These are phyloP conservation scores for Tachypleus tridentatus DNA, from an alignment of 1,140 invertebrate genomes.

Conservation along the genomic window DNA sequence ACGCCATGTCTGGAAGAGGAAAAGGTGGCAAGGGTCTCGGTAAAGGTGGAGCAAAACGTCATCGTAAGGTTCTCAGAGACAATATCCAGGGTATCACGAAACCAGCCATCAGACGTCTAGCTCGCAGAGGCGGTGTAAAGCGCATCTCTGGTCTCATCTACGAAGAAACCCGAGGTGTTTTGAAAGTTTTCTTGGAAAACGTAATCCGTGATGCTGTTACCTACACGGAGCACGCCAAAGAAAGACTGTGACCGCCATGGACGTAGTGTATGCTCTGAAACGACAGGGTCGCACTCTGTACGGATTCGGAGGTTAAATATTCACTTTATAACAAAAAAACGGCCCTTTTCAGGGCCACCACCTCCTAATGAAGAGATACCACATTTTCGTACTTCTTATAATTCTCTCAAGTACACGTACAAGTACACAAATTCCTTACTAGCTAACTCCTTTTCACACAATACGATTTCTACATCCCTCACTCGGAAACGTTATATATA, in stretches of 20 bases:
- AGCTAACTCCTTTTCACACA: no score
- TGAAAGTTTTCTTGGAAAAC: conserved; percentile 71
- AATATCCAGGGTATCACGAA: conserved; percentile 63
- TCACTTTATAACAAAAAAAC: conserved; percentile 32
- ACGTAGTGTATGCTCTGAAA: conserved; percentile 73
- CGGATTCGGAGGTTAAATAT: conserved; percentile 37
- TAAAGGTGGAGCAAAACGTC: conserved; percentile 35
- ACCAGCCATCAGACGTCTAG: conserved; percentile 49
- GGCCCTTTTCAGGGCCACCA: conserved; percentile 13
- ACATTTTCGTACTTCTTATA: no score
- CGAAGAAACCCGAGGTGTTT: conserved; percentile 52
- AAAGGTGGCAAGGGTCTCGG: conserved; percentile 36
- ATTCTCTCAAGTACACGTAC: no score
- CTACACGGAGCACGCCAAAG: conserved; percentile 69
- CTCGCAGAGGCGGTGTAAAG: conserved; percentile 60
- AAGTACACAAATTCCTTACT: no score
- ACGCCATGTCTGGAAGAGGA: conserved; percentile 32
- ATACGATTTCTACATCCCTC: no score
- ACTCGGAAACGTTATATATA: no score
- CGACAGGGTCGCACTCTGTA: conserved; percentile 56
- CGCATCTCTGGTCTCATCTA: conserved; percentile 60
- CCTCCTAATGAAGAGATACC: neutral
- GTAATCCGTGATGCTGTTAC: conserved; percentile 69
- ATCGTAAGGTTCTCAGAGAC: conserved; percentile 45
- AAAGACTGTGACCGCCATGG: conserved; percentile 74